A percentile compares a stretch with the other conserved stretches of the same genome.
Conservation (phyloP, 2,113 vertebrate species). For the Corythoichthys intestinalis region DNA sequence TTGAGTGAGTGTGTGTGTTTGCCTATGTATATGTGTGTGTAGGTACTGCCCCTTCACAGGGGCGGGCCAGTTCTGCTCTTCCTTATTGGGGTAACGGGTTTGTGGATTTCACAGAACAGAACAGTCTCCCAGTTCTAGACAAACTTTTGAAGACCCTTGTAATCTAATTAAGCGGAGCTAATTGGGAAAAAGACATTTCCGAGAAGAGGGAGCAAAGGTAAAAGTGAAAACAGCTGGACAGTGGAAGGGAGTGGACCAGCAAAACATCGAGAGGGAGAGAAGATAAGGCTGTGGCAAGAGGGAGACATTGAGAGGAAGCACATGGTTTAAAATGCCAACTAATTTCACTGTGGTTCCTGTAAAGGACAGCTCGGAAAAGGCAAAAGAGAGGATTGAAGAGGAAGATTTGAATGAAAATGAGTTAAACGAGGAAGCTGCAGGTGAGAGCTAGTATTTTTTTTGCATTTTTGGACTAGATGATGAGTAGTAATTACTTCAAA, state of each 20-base stretch:
- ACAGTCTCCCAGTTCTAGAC: conserved; percentile 57
- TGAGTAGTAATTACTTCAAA: not conserved
- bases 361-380: conserved; percentile 51
- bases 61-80: conserved; percentile 57
- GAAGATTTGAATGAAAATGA: conserved; percentile 60
- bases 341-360: conserved; percentile 78
- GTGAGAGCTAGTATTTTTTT: conserved; percentile 37
- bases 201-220: conserved; percentile 10
- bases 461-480: not conserved
- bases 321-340: conserved; percentile 76
- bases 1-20: conserved; percentile 16
- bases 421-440: conserved; percentile 43
- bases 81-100: conserved; percentile 66
- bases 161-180: conserved; percentile 13
- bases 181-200: conserved; percentile 13
- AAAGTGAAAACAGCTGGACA: conserved; percentile 24
- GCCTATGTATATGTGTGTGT: conserved; percentile 19
- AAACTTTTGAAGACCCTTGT: conserved; percentile 48
- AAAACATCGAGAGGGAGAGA: conserved; percentile 3
- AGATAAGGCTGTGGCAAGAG: conserved; percentile 44
- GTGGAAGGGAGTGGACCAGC: conserved; percentile 5
- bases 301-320: conserved; percentile 41
- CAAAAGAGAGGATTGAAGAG: conserved; percentile 26
- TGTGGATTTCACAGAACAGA: conserved; percentile 64
- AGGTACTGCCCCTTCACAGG: conserved; percentile 52